Conservation (phyloP, 2,888 invertebrate genomes). For the Dorcus hopei region DNA sequence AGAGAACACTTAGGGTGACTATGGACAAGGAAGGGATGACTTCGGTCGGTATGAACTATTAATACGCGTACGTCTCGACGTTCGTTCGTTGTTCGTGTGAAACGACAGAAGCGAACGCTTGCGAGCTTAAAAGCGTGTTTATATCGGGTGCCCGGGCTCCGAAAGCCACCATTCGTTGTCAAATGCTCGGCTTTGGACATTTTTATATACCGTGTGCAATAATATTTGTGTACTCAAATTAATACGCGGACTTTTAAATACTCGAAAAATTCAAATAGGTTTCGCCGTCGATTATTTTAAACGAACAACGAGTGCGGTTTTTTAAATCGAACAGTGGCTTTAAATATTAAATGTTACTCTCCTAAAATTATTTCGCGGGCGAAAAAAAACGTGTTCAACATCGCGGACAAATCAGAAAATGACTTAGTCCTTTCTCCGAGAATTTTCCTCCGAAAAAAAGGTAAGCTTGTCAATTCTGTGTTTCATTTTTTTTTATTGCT, state of each 20-base stretch:
- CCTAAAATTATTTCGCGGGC: no score
- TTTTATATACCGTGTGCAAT: slow-evolving; percentile 24
- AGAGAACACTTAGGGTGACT: slow-evolving; percentile 38
- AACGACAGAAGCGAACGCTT: slow-evolving; percentile 6
- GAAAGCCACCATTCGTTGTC: slow-evolving; percentile 29
- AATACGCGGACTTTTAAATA: not conserved
- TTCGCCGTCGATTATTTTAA: no score
- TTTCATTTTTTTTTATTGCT: no score
- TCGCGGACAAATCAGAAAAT: no score
- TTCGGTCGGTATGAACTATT: slow-evolving; percentile 24
- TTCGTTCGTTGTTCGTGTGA: slow-evolving; percentile 25
- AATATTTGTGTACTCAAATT: slow-evolving; percentile 12
- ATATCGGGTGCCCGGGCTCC: slow-evolving; percentile 21
- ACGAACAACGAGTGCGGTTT: no score
- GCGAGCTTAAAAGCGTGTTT: slow-evolving; percentile 15
- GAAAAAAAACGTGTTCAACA: no score
- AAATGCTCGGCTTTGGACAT: slow-evolving; percentile 28
- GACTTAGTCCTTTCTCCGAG: no score
- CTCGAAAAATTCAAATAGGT: not conserved
- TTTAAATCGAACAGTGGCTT: no score
- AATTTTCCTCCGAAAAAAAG: no score
- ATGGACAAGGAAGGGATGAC: slow-evolving; percentile 44
- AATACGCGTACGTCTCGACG: slow-evolving; percentile 34
- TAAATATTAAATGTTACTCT: no score
- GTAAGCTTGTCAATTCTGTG: no score